Evolutionary conservation across 2,113 vertebrate genomes (phyloP).

Genomic region (Australoheros scitulus): DNA sequence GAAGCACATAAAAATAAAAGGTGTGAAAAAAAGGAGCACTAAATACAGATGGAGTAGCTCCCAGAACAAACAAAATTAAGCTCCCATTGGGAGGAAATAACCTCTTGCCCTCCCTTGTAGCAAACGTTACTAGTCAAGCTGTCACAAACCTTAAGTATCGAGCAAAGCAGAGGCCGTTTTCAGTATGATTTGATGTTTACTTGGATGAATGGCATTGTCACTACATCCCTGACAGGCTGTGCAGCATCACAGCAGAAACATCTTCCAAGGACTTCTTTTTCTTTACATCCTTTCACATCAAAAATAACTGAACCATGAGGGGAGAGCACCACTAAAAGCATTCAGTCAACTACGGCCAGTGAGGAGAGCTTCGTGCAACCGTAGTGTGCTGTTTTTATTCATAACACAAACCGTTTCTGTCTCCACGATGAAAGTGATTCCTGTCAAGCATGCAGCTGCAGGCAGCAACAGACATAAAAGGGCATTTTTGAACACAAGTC

Average conservation of each 20-base stretch:
- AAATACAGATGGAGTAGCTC: conserved; percentile 33
- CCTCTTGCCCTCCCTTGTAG: conserved; percentile 1
- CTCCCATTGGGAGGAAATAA: conserved; percentile 8
- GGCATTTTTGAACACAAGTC: conserved; percentile 17
- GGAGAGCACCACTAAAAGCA: conserved; percentile 60
- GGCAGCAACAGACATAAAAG: conserved; percentile 34
- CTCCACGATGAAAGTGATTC: conserved; percentile 31
- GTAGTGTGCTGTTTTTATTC: conserved; percentile 29
- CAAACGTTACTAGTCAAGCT: conserved; percentile 10
- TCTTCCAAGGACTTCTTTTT: conserved; percentile 9
- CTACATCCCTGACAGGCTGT: conserved; percentile 11
- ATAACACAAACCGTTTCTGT: conserved; percentile 19
- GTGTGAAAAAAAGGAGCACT: conserved; percentile 12
- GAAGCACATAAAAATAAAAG: conserved; percentile 29
- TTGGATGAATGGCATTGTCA: conserved; percentile 28
- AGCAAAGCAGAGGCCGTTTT: conserved; percentile 5
- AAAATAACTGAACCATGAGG: conserved; percentile 49
- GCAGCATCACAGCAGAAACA: conserved; percentile 1
- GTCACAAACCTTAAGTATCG: conserved; percentile 4
- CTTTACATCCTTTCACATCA: conserved; percentile 30
- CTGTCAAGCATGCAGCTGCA: conserved; percentile 1
- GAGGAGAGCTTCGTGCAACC: not conserved
- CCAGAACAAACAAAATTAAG: conserved; percentile 26
- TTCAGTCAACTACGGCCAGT: conserved; percentile 35
- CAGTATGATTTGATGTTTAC: conserved; percentile 42